Evolutionary conservation across 1,140 invertebrate genomes (phyloP).

Genomic region (Heliothis subflexa): DNA sequence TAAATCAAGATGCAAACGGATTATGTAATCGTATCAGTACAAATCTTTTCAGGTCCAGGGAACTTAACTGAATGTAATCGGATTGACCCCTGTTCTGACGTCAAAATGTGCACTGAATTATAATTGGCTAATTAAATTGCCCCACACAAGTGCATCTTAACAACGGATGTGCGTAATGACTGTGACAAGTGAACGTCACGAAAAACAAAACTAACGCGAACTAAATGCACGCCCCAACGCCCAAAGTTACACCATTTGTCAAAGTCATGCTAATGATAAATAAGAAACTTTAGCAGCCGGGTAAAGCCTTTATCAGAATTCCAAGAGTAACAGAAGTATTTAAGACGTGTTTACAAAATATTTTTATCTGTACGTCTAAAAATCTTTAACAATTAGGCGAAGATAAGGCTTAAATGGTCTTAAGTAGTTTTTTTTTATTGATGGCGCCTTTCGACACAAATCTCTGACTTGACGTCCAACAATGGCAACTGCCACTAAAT

Average conservation of each 20-base stretch:
- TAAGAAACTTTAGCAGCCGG: conserved; percentile 5
- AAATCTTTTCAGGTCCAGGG: neutral
- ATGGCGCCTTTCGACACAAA: conserved; percentile 55
- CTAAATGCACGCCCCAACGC: conserved; percentile 20
- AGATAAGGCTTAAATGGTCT: conserved; percentile 32
- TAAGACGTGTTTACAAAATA: conserved; percentile 5
- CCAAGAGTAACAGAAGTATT: neutral
- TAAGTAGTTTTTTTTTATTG: conserved; percentile 18
- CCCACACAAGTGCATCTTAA: conserved; percentile 69
- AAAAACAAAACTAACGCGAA: conserved; percentile 45
- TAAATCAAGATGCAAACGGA: neutral
- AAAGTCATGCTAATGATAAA: conserved; percentile 27
- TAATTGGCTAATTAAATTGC: conserved; percentile 70
- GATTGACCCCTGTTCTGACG: conserved; percentile 45
- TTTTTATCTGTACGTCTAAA: conserved; percentile 19
- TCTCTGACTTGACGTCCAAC: conserved; percentile 53
- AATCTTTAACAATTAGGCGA: conserved; percentile 16
- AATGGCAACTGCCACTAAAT: conserved; percentile 58
- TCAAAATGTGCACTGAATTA: conserved; percentile 48
- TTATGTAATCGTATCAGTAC: neutral
- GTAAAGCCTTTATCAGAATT: conserved; percentile 9
- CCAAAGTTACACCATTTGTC: conserved; percentile 31
- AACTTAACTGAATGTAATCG: conserved; percentile 38
- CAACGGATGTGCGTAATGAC: conserved; percentile 77
- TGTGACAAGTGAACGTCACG: conserved; percentile 51